phyloP scores from a whole-genome alignment of 1,140 invertebrate genomes.

The Orchesella cincta region DNA sequence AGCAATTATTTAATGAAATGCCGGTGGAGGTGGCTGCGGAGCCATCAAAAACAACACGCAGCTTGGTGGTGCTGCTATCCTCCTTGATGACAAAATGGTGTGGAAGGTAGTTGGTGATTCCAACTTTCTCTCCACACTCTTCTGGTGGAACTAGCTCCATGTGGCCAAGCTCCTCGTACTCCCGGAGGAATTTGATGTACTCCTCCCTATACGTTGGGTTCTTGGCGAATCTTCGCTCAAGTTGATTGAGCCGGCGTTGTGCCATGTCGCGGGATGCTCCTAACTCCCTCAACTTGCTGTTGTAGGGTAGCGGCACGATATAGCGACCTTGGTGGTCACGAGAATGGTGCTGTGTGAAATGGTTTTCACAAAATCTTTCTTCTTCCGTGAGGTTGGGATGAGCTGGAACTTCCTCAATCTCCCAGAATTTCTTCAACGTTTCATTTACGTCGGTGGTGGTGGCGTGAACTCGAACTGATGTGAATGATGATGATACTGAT shows the following conservation, averaged over 20 bases:
- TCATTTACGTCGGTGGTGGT: too few species aligned
- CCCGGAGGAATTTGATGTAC: neutral
- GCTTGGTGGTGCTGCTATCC: slow-evolving; percentile 47
- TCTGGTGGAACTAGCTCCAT: slow-evolving; percentile 21
- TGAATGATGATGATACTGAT: too few species aligned
- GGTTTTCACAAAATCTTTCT: slow-evolving; percentile 46
- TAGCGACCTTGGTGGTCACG: slow-evolving; percentile 44
- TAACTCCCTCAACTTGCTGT: slow-evolving; percentile 34
- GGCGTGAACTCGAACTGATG: too few species aligned
- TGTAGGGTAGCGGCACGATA: slow-evolving; percentile 47
- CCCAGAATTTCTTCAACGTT: neutral
- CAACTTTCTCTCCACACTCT: neutral
- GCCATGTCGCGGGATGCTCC: slow-evolving; percentile 33
- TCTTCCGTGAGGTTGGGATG: neutral
- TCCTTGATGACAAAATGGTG: slow-evolving; percentile 51
- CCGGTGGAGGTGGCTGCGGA: slow-evolving; percentile 37
- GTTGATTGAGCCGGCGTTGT: neutral
- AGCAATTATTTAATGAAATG: slow-evolving; percentile 52
- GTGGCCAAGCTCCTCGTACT: slow-evolving; percentile 15
- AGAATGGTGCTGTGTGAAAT: slow-evolving; percentile 42
- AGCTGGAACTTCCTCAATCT: slow-evolving; percentile 38
- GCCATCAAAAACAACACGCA: slow-evolving; percentile 52
- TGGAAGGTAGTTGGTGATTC: slow-evolving; percentile 46
- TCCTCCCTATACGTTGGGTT: neutral
- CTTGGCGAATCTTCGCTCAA: neutral